Evolutionary conservation across 2,797 vertebrate species (phyloP).

Genomic region (Gadopsis bispinosus): DNA sequence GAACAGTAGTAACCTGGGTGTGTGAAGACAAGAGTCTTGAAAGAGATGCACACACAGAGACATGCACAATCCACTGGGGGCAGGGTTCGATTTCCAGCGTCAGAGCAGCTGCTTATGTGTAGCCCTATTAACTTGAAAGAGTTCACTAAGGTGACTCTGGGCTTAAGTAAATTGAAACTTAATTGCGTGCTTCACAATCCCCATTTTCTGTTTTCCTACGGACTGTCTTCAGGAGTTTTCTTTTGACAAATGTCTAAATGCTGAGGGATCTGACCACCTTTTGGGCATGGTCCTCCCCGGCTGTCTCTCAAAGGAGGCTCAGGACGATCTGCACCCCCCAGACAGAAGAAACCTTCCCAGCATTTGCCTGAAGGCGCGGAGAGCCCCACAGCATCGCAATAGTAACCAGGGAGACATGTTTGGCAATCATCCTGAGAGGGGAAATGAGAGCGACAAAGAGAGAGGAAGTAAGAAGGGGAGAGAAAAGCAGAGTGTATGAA

Average conservation of each 20-base stretch:
- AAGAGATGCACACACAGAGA: slow-evolving; percentile 50
- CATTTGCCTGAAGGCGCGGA: slow-evolving; percentile 85
- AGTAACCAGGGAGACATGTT: slow-evolving; percentile 85
- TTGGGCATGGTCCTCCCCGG: slow-evolving; percentile 86
- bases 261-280: slow-evolving; percentile 78
- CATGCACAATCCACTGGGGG: slow-evolving; percentile 33
- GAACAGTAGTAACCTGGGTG: slow-evolving; percentile 91
- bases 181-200: slow-evolving; percentile 7
- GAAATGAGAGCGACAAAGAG: slow-evolving; percentile 18
- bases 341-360: slow-evolving; percentile 89
- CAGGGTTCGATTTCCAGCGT: slow-evolving; percentile 60
- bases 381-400: slow-evolving; percentile 83
- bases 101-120: slow-evolving; percentile 59
- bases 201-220: not conserved
- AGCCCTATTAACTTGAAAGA: slow-evolving; percentile 51
- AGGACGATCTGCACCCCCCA: slow-evolving; percentile 77
- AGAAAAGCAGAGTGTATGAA: slow-evolving; percentile 6
- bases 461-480: not conserved
- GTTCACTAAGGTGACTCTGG: slow-evolving; percentile 17
- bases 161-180: slow-evolving; percentile 41
- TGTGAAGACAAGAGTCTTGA: slow-evolving; percentile 57
- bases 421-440: slow-evolving; percentile 84
- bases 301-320: slow-evolving; percentile 73
- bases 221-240: not conserved
- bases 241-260: not conserved